Percentiles rank a stretch among this genome's conserved stretches.
These are phyloP conservation scores for Anodontia alba DNA, from an alignment of 2,888 invertebrate species.

Conservation along the genomic window DNA sequence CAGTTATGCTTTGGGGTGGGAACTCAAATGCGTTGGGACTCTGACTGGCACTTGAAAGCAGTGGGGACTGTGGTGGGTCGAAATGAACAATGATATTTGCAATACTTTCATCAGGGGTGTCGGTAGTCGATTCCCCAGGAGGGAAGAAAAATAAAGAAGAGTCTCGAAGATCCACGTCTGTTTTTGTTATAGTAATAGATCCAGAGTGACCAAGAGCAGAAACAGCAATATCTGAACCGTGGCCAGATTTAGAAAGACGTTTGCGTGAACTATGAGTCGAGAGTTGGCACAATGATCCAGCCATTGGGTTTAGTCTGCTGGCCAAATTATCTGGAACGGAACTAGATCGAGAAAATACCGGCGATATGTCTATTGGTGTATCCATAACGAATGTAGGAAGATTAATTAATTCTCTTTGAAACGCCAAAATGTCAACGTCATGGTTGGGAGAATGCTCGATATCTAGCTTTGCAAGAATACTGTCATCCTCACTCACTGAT, in stretches of 20 bases:
- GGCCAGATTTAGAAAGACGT: conserved; percentile 56
- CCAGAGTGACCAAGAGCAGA: conserved; percentile 63
- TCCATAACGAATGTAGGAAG: conserved; percentile 86
- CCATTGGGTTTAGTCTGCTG: conserved; percentile 57
- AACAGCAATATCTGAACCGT: conserved; percentile 59
- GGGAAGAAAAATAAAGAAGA: conserved; percentile 56
- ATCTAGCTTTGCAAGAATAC: conserved; percentile 25
- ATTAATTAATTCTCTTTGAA: conserved; percentile 87
- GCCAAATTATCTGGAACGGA: conserved; percentile 82
- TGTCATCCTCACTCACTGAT: conserved; percentile 52
- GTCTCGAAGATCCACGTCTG: conserved; percentile 70
- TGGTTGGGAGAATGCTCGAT: conserved; percentile 60
- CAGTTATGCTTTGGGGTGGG: conserved; percentile 55
- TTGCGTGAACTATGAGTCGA: conserved; percentile 62
- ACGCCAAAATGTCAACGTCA: conserved; percentile 86
- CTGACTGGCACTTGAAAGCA: conserved; percentile 77
- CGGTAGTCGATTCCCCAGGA: conserved; percentile 53
- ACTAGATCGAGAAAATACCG: conserved; percentile 82
- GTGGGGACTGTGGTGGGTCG: conserved; percentile 81
- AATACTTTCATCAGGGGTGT: conserved; percentile 58
- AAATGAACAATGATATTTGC: conserved; percentile 82
- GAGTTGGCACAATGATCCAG: conserved; percentile 52
- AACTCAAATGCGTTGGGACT: conserved; percentile 79
- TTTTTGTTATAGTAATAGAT: conserved; percentile 78
- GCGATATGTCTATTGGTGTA: conserved; percentile 81